phyloP scores from a whole-genome alignment of 2,113 vertebrate genomes.

The Mionectes macconnelli region DNA sequence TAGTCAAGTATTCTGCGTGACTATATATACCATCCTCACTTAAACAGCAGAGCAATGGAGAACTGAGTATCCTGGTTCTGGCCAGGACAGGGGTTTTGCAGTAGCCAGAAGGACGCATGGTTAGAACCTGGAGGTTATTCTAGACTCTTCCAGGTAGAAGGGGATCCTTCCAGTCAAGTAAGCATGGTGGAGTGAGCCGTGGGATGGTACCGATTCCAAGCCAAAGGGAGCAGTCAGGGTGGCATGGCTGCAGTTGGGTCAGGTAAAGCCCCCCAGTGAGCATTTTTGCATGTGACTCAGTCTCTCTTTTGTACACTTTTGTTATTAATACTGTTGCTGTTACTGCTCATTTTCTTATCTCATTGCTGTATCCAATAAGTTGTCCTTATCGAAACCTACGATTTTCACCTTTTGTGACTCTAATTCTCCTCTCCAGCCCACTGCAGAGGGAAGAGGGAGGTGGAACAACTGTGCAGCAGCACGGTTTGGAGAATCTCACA shows the following conservation, averaged over 20 bases:
- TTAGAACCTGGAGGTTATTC: not conserved
- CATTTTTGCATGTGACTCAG: not conserved
- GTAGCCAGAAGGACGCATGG: accelerated
- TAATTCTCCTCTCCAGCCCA: not conserved
- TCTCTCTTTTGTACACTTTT: not conserved
- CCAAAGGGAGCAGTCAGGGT: not conserved
- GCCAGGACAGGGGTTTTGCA: not conserved
- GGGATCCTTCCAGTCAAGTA: not conserved
- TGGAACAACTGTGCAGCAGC: not conserved
- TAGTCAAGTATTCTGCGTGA: not conserved
- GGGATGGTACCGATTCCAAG: not conserved
- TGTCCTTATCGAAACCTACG: not conserved
- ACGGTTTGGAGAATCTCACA: not conserved
- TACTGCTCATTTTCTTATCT: not conserved
- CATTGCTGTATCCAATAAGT: not conserved
- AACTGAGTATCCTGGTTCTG: not conserved
- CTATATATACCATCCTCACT: not conserved
- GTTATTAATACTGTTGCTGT: not conserved
- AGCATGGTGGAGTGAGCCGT: not conserved
- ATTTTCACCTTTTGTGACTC: not conserved
- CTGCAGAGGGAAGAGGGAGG: not conserved
- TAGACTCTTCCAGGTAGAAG: not conserved
- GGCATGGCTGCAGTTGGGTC: not conserved
- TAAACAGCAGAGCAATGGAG: not conserved
- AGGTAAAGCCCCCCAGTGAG: not conserved